Base-by-base conservation (phyloP, 2,797 vertebrate species). In the Myotis vivesi region DNA sequence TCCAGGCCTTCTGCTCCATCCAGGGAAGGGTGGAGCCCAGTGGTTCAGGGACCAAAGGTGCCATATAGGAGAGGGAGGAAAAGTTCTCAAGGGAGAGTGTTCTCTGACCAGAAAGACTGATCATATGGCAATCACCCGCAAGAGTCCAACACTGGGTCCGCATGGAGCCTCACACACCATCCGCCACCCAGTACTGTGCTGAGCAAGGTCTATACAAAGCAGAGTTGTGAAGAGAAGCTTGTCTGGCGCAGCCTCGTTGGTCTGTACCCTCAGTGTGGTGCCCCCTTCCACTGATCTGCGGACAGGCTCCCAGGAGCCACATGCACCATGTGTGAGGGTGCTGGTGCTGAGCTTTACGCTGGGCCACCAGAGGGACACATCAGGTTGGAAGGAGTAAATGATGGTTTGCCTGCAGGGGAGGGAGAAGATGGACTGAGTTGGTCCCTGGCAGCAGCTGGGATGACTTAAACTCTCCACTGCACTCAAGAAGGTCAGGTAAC, bases 61-160 rank as follows among this genome's bases (percentile, higher is more conserved):
- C 33, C 28, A 11, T 13, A 23, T 19, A 59, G 4, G 19, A 66
- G 41, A 66, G 6, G 6, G 25, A 59, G 2, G 55, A 75, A 44
- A 25, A 30, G 51, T 66, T 77, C 44, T 55, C 6, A 5, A 23
- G 6, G 9, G 9, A 5, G 36, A 51, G 6, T 55, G n/a, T 20
- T 38, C 62, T 64, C 30, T 62, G 71, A 71, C 13, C 30, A 80
- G 33, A 59, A 41, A 51, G 41, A 57, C 2, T 5, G 13, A 33
- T 75, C 2, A 15, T 23, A 3, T 15, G n/a, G 83, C 7, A 19
- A 8, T 12, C 7, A 36, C 13, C n/a, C 0, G 0, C 1, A 15
- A 25, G 15, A 59, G 1, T 46, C 51, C 19, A 9, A 25, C 28
- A 49, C 3, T 41, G 33, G 11, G 2, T 41, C 20, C 12, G 25